Base-by-base conservation (phyloP, 2,888 invertebrate genomes). In the Mesochorus sp. region DNA sequence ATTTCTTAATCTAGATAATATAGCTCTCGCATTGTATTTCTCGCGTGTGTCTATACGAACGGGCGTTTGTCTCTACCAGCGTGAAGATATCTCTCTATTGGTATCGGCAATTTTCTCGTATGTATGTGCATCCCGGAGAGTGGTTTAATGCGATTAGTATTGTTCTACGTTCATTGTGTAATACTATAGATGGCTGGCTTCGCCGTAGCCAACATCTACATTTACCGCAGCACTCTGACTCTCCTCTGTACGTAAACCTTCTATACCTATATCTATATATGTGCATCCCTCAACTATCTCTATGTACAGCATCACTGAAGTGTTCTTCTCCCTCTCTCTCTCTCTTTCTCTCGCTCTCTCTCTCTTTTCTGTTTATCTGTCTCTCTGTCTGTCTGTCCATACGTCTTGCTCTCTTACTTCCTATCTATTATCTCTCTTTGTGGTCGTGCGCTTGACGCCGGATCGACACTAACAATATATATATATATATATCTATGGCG, bases 81-180 rank as follows among this genome's bases (percentile, higher is more conserved):
- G 26, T 44, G 51, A 53, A 42, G 53, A 62, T 73, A 64, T 80
- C 76, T 67, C 64, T 26, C 67, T 53, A 64, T 79, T 72, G 53
- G 77, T 44, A 75, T 64, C 79, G 59, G 51, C 62, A 57, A 64
- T 64, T 75, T 62, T 76, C 74, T 70, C 62, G 61, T 55, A 72
- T 81, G 68, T 77, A 31, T 31, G 78, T 80, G 72, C 66, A 66
- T 72, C 80, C 51, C 62, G 53, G 76, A 78, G 81, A 80, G 83
- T 79, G 82, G 83, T 84, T 82, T 86, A 84, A 87, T 86, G 85
- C 85, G 86, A 86, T 85, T 87, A 86, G 84, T 83, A 86, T 86
- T 87, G 85, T 86, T 85, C 83, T 79, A 83, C 81, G 80, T 82
- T 81, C 80, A 84, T 83, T 83, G 83, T 84, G 79, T 80, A 71